phyloP scores from a whole-genome alignment of 2,888 invertebrate genomes.

The Nezara viridula region DNA sequence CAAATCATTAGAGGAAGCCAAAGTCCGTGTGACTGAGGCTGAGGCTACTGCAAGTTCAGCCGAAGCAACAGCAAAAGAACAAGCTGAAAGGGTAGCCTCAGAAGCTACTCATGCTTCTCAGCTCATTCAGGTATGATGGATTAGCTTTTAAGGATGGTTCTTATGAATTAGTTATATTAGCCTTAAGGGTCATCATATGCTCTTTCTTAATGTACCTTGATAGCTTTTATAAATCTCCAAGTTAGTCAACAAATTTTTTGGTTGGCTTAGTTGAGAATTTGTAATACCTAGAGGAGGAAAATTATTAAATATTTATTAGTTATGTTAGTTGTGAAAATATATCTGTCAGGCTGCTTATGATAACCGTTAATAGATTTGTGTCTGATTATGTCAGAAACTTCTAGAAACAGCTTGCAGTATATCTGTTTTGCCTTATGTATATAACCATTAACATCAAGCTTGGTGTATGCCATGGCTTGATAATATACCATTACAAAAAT shows the following conservation, averaged over 20 bases:
- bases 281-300: neutral
- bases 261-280: neutral
- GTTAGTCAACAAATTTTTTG: neutral
- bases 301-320: neutral
- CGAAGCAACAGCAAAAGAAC: slow-evolving; percentile 34
- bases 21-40: slow-evolving; percentile 52
- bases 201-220: neutral
- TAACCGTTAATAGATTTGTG: too few relatives aligned
- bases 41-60: slow-evolving; percentile 52
- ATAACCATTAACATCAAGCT: too few relatives aligned
- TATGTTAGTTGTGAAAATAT: too few relatives aligned
- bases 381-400: too few relatives aligned
- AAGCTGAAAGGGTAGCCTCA: slow-evolving; percentile 55
- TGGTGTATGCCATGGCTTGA: too few relatives aligned
- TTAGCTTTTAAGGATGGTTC: neutral
- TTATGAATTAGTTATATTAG: neutral
- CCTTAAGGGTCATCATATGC: too few relatives aligned
- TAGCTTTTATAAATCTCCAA: neutral
- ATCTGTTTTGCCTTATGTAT: too few relatives aligned
- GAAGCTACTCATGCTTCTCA: slow-evolving; percentile 52
- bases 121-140: slow-evolving; percentile 9
- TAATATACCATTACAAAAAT: too few relatives aligned
- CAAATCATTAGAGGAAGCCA: slow-evolving; percentile 60
- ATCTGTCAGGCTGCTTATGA: too few relatives aligned
- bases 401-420: too few relatives aligned